Evolutionary conservation across 1,140 invertebrate species (phyloP).

Genomic region (Drosophila willistoni): DNA sequence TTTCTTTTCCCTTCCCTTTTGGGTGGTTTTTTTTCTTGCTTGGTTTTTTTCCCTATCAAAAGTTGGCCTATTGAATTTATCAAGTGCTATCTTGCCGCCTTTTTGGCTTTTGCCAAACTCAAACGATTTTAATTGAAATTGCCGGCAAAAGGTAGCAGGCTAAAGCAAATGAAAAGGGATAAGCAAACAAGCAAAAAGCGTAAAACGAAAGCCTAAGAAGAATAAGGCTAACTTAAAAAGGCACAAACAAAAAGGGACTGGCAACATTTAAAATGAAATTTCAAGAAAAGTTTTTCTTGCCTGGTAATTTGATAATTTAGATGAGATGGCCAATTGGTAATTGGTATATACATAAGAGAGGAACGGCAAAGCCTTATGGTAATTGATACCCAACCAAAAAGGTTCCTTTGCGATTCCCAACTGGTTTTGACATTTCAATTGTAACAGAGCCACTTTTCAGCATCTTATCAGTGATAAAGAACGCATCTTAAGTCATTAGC

Average conservation of each 20-base stretch:
- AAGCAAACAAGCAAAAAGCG: slow-evolving; percentile 24
- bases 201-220: neutral
- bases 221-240: slow-evolving; percentile 20
- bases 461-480: no score
- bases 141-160: slow-evolving; percentile 31
- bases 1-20: slow-evolving; percentile 29
- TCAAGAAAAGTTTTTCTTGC: slow-evolving; percentile 25
- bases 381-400: neutral
- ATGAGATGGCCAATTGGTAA: slow-evolving; percentile 17
- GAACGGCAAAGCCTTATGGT: neutral
- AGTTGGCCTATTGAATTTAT: slow-evolving; percentile 51
- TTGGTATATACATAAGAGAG: neutral
- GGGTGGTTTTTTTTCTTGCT: slow-evolving; percentile 34
- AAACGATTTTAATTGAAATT: slow-evolving; percentile 70
- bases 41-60: slow-evolving; percentile 18
- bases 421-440: neutral
- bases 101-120: slow-evolving; percentile 32
- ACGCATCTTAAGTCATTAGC: no score
- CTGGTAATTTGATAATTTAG: slow-evolving; percentile 45
- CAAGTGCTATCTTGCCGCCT: slow-evolving; percentile 44
- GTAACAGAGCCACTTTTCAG: neutral
- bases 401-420: neutral
- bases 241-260: slow-evolving; percentile 23
- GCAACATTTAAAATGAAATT: slow-evolving; percentile 35
- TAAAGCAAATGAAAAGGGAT: slow-evolving; percentile 31